phyloP scores from a whole-genome alignment of 2,888 invertebrate genomes.

The Thelaira solivaga region DNA sequence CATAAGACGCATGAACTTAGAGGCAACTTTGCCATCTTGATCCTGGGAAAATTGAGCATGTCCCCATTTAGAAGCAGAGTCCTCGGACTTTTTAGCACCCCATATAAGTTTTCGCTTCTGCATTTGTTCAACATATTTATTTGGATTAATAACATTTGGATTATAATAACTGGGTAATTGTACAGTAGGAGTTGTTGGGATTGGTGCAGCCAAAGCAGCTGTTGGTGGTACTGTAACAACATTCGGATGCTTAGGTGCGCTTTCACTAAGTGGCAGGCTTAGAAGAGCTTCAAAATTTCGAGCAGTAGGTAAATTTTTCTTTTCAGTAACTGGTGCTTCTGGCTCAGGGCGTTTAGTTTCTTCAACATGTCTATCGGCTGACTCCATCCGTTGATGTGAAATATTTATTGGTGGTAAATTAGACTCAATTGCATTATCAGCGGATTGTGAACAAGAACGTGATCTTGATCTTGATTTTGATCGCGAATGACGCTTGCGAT shows the following conservation, averaged over 20 bases:
- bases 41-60: conserved; percentile 92
- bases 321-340: conserved; percentile 28
- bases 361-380: conserved; percentile 1
- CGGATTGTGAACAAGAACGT: conserved; percentile 64
- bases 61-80: conserved; percentile 82
- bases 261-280: conserved; percentile 68
- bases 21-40: conserved; percentile 92
- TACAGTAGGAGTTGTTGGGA: conserved; percentile 59
- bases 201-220: conserved; percentile 47
- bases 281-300: conserved; percentile 67
- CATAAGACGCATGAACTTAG: conserved; percentile 97
- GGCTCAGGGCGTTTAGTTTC: conserved; percentile 13
- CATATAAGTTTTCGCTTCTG: conserved; percentile 95
- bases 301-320: conserved; percentile 51
- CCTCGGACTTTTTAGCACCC: conserved; percentile 85
- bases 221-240: conserved; percentile 67
- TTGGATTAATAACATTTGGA: conserved; percentile 84
- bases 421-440: conserved; percentile 23
- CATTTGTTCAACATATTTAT: conserved; percentile 91
- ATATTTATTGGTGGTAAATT: neutral
- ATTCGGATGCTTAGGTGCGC: conserved; percentile 74
- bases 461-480: conserved; percentile 38
- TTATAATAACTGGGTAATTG: conserved; percentile 85
- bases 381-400: conserved; percentile 19
- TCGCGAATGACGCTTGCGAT: conserved; percentile 48